Evolutionary conservation across 2,797 vertebrate genomes (phyloP), one percentile per base, ranked within the genome.

Genomic region (Anniella stebbinsi): DNA sequence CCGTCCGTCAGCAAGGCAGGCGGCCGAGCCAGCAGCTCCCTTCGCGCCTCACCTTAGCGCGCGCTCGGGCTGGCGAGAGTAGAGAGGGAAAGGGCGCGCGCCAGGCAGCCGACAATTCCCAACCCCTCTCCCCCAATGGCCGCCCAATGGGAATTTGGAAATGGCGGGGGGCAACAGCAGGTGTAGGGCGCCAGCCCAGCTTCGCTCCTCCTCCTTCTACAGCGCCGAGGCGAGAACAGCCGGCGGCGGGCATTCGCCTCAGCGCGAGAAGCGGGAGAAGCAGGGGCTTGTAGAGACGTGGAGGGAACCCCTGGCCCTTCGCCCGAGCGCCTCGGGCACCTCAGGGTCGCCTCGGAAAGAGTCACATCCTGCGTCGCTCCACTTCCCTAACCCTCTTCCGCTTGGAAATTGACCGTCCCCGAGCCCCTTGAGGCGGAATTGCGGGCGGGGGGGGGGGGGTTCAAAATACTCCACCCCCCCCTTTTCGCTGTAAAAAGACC

Each of bases 1-100:
- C 60, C 8, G 2, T 4, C 84, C 4, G 60, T 4, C 60, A 12
- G 78, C 15, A 69, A 33, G 45, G 3, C 28, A 51, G 76, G 33
- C 11, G 17, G 33, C n/a, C 2, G 33, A 1, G 90, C 67, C 36
- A 0, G 86, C 15, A 94, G 87, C 88, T 60, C 66, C 41, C 78
- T 1, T 33, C 66, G 70, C 70, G 70, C 87, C 89, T 88, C 90
- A 72, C 93, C 93, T 90, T 89, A 80, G 85, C 88, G 76, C n/a
- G 63, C 36, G 63, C 41, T 0, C 13, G 28, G 91, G 72, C 63
- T 15, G 70, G 66, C 10, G 70, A 0, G 38, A 45, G 87, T 80
- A 86, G 10, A 13, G 23, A 4, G 13, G 73, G 92, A 69, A 60
- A 45, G 85, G 12, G 91, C 51, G 91, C 84, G 48, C 69, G 17